Evolutionary conservation across 1,140 invertebrate species (phyloP), one percentile per base, ranked within the genome.

Genomic region (Oryctes rhinoceros): DNA sequence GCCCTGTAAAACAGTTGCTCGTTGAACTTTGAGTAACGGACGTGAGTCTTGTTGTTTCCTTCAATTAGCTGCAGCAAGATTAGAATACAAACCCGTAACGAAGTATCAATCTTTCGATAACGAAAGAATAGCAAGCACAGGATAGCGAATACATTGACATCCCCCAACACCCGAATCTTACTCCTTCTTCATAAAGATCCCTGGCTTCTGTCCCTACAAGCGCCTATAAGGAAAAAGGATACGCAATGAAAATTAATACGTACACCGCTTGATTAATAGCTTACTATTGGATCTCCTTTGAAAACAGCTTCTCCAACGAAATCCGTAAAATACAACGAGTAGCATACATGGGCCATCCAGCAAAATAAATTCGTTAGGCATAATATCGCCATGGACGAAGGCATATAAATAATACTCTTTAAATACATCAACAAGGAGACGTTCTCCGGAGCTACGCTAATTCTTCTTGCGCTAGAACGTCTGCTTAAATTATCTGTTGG

Each of bases 271-370:
- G 13, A 11, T 11, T 13, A n/a, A 59, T n/a, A 20, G 88, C 88
- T 89, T 86, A 94, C 94, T 86, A 92, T 93, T 30, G 97, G 97
- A 90, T 97, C 92, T 0, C 97, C 97, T n/a, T 91, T 91, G 86
- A 95, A 99, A n/a, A 99, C 96, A 39, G 96, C 93, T 89, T 99
- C 96, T 0, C 97, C 98, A 6, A 99, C 97, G 87, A 98, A 99
- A 88, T 99, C 97, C 0, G 98, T 99, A 86, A 99, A 99, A 87
- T 98, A 99, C 0, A 99, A 89, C 0, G 97, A 98, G 86, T 99
- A 99, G 87, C 96, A 98, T 1, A 99, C 96, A 79, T 99, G 94
- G 0, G 97, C 96, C 96, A 98, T 98, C 98, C 97, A 99, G 85
- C 96, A 98, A 87, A 98, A 98, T 0, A 98, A 90, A 89, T 99